Evolutionary conservation across 2,888 invertebrate species (phyloP), one percentile per base, ranked within the genome.

Genomic region (Emmelina monodactyla): DNA sequence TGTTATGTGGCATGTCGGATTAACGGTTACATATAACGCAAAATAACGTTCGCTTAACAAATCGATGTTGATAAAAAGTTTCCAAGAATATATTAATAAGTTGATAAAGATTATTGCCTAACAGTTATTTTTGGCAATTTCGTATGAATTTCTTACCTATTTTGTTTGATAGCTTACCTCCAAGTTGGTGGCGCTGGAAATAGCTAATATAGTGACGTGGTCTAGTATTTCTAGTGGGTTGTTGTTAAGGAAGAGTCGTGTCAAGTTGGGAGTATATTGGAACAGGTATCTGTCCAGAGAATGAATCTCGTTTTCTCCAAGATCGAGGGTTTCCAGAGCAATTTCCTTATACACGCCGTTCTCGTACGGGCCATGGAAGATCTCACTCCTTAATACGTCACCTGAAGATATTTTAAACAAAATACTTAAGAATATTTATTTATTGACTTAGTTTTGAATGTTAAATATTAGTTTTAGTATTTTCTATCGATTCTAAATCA

Each of bases 341-440:
- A 88, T 83, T 32, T 82, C 82, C 41, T 80, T 79, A 59, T 84
- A 87, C 13, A 65, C 64, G 2, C 71, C 71, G 35, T 76, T 64
- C 39, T 78, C 79, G 55, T 85, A 87, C 0, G 84, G 84, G 0
- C 88, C 88, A 51, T 85, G 84, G 60, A 88, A 88, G 37, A 87
- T 82, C 46, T 87, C 86, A 13, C 85, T 76, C 32, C 82, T 70
- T 25, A 88, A 54, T 28, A 83, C 82, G 36, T 86, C 85, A n/a
- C 83, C 85, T 85, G 57, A 39, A 69, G 66, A 34, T n/a, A n/a
- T n/a, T n/a, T n/a, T n/a, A n/a, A n/a, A n/a, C n/a, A n/a, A n/a
- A n/a, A n/a, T n/a, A n/a, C n/a, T n/a, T n/a, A n/a, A n/a, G n/a
- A n/a, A n/a, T n/a, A n/a, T n/a, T n/a, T n/a, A n/a, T n/a, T n/a